Percentiles rank a stretch among this genome's conserved stretches.
phyloP scores from a whole-genome alignment of 1,140 invertebrate genomes.

The Zaprionus tsacasi region DNA sequence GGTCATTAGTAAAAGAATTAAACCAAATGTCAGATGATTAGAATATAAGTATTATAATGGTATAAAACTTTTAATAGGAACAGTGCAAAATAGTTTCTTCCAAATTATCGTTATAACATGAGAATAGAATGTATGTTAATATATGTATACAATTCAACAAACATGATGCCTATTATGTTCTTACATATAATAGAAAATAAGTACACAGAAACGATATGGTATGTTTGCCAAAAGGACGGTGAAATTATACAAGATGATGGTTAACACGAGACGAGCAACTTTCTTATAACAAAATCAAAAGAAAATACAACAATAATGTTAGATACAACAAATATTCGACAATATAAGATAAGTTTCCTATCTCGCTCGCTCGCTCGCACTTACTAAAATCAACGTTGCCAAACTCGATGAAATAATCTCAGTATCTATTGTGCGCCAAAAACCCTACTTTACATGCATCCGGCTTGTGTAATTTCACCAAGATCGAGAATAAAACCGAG shows the following conservation, averaged over 20 bases:
- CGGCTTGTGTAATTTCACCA: slow-evolving; percentile 2
- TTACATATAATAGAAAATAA: slow-evolving; percentile 1
- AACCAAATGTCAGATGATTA: background rate
- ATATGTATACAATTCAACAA: slow-evolving; percentile 4
- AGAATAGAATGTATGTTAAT: background rate
- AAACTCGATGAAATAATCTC: background rate
- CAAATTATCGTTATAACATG: background rate
- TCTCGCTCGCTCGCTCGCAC: background rate
- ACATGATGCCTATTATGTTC: slow-evolving; percentile 4
- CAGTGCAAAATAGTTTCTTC: background rate
- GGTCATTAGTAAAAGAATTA: background rate
- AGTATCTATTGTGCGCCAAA: background rate
- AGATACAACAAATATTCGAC: background rate
- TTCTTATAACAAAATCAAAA: background rate
- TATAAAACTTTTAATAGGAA: slow-evolving; percentile 1
- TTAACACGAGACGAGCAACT: background rate
- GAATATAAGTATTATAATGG: slow-evolving; percentile 1
- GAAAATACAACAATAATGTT: background rate
- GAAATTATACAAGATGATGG: background rate
- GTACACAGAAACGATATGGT: background rate
- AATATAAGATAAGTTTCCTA: slow-evolving; percentile 6
- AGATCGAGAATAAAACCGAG: background rate
- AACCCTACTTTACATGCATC: background rate
- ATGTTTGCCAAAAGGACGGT: background rate
- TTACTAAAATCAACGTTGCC: background rate